Base-by-base conservation (phyloP, 2,113 vertebrate genomes). In the Ptyas mucosa region DNA sequence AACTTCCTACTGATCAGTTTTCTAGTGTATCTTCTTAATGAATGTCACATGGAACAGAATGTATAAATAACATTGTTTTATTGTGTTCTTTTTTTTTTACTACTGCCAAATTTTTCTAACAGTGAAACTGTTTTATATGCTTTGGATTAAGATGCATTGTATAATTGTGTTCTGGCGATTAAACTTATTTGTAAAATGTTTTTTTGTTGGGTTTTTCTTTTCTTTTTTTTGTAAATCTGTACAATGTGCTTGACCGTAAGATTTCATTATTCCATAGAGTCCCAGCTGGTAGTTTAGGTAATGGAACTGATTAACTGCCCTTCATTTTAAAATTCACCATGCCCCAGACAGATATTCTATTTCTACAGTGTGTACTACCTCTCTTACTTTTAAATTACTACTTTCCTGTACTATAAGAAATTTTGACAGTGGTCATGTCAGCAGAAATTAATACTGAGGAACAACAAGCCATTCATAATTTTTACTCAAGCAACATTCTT, bases 31-130 rank as follows among this genome's bases (percentile, higher is more conserved):
- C 61, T 90, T 96, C 64, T 14, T 97, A 90, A 92, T 61, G 94
- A 91, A 95, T 88, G 52, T 24, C 75, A 23, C 85, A 95, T 26
- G 1, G 96, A 94, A 61, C 93, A 96, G 87, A 95, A 94, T 94
- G 93, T 96, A 95, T 90, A 96, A 96, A 95, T 96, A 90, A 94
- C 88, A 95, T 52, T 8, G n/a, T 89, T 92, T 86, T 90, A 14
- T 96, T 94, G 43, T 89, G 39, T 55, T 57, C 10, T 81, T 85
- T 43, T 92, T 43, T 92, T 95, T 94, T 93, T 90, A 61, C 51
- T 96, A 90, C 39, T 94, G 39, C 69, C 54, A 93, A 26, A 8
- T 61, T 96, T 97, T 95, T 95, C 96, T 26, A 57, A 91, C 93
- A 14, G 86, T 75, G 11, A 89, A 92, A 1, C 8, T 64, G 52